Base-by-base conservation (phyloP, 2,888 invertebrate species). In the Theretra japonica region DNA sequence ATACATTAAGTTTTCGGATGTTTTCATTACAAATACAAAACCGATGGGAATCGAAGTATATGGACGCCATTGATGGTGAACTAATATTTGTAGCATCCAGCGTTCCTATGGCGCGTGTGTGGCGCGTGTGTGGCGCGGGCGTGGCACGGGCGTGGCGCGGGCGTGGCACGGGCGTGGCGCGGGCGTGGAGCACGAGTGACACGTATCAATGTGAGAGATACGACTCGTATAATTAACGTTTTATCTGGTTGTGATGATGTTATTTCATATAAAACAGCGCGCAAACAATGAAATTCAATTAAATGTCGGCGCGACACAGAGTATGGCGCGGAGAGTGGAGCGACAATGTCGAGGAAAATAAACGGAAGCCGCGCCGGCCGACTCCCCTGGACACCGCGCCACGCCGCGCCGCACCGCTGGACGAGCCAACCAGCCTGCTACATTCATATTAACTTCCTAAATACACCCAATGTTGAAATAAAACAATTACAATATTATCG, bases 211-310 rank as follows among this genome's bases (percentile, higher is more conserved):
- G 41, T n/a, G 6, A n/a, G 53, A 5, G 33, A 7, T 8, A 33
- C 23, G 48, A 6, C 23, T 41, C 65, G 7, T 65, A 23, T 21
- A 17, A 4, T 65, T 17, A 65, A 48, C 19, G 33, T 65, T 6
- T 48, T 21, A 23, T 48, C 17, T 23, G 41, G 21, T 17, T 6
- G 41, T 23, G 48, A 11, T 41, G 23, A 65, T 5, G 23, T 23
- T 62, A 41, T 41, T 41, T 65, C 17, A 17, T 65, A 65, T 65
- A 65, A 65, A 65, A 21, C 23, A 2, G 17, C 15, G 57, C 69
- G 58, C 21, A 69, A 69, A 69, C 33, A 57, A 69, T 58, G 21
- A 69, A 69, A 69, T 57, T 69, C 57, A 69, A 69, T 69, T 69
- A 69, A 69, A 57, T 69, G 69, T 65, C 21, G 62, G 33, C 41